A percentile compares a stretch with the other conserved stretches of the same genome.
Conservation (phyloP, 2,113 vertebrate genomes). For the Carollia perspicillata region DNA sequence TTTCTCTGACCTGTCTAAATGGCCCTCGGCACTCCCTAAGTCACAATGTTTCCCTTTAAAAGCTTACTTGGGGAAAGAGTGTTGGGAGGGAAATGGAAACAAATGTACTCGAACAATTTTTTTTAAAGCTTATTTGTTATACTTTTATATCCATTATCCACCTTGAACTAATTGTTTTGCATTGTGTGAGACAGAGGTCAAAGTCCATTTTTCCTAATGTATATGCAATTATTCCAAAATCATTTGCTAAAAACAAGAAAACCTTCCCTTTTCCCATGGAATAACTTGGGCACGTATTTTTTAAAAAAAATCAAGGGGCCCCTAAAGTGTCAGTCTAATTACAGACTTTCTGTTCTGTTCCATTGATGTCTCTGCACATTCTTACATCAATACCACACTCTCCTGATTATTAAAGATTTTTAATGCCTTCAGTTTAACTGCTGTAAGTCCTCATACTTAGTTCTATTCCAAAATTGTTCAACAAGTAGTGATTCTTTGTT, state of each 20-base stretch:
- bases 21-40: background rate
- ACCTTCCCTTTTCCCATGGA: background rate
- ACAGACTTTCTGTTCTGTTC: background rate
- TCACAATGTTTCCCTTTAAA: background rate
- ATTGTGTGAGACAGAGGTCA: background rate
- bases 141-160: background rate
- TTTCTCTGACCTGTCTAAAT: background rate
- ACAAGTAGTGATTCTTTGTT: background rate
- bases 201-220: background rate
- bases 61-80: too few species aligned
- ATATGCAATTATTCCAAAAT: background rate
- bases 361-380: background rate
- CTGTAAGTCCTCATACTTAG: background rate
- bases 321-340: background rate
- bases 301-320: background rate
- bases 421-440: background rate
- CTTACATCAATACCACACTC: background rate
- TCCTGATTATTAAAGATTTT: background rate
- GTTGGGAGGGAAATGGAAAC: too few species aligned
- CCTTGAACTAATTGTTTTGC: background rate
- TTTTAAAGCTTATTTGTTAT: background rate
- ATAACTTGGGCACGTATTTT: background rate
- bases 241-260: background rate
- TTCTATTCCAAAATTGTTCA: background rate
- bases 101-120: too few species aligned